A percentile compares a stretch with the other conserved stretches of the same genome.
Conservation (phyloP, 2,888 invertebrate species). For the Ochropacha duplaris region DNA sequence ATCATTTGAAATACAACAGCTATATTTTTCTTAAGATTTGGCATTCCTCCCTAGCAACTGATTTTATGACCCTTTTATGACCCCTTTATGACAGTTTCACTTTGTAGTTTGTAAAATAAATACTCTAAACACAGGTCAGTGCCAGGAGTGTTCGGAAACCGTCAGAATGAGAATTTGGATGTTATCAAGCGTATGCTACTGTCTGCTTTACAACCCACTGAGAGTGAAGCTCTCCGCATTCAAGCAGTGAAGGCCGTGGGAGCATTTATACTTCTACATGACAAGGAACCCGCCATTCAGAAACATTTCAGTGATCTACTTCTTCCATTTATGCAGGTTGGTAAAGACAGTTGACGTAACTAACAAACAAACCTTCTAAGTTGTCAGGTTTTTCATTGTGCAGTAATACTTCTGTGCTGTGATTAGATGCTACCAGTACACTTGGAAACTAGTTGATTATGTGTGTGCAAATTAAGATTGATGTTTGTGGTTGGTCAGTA, state of each 20-base stretch:
- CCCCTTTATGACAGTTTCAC: neutral
- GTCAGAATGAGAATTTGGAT: slow-evolving; percentile 94
- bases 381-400: neutral
- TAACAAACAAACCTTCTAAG: too few species aligned
- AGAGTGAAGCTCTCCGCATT: slow-evolving; percentile 88
- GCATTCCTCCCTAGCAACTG: neutral
- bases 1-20: neutral
- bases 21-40: too few species aligned
- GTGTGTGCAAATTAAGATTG: too few species aligned
- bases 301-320: slow-evolving; percentile 94
- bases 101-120: too few species aligned
- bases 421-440: too few species aligned
- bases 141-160: slow-evolving; percentile 98
- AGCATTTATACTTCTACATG: slow-evolving; percentile 95
- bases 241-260: slow-evolving; percentile 93
- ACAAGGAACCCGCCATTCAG: slow-evolving; percentile 95
- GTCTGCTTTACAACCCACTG: slow-evolving; percentile 89
- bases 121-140: slow-evolving; percentile 86
- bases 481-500: too few species aligned
- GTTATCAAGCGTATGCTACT: slow-evolving; percentile 97
- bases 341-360: slow-evolving; percentile 11
- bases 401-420: neutral
- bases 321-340: slow-evolving; percentile 88
- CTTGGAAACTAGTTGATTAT: too few species aligned
- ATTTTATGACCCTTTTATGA: neutral